A percentile compares a stretch with the other conserved stretches of the same genome.
Conservation (phyloP, 2,888 invertebrate species). For the Plemyria rubiginata region DNA sequence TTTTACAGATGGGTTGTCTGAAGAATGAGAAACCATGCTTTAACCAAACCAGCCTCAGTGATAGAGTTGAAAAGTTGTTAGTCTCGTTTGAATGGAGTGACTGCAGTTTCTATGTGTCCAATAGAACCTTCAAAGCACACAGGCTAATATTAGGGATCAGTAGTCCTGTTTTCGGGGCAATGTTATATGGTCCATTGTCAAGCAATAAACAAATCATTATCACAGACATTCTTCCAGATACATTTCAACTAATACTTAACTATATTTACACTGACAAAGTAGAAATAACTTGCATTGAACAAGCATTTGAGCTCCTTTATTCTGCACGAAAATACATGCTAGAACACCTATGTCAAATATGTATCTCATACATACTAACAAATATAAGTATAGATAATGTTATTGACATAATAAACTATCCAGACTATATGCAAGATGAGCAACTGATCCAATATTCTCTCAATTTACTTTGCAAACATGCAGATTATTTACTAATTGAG, state of each 20-base stretch:
- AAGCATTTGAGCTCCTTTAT: slow-evolving; percentile 87
- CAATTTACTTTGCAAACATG: slow-evolving; percentile 83
- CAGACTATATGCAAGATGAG: slow-evolving; percentile 84
- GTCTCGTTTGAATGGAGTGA: slow-evolving; percentile 84
- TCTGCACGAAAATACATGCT: slow-evolving; percentile 88
- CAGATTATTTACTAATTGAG: slow-evolving; percentile 80
- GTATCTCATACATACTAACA: slow-evolving; percentile 80
- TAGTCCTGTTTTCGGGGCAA: slow-evolving; percentile 88
- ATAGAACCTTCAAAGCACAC: slow-evolving; percentile 83
- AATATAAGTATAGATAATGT: slow-evolving; percentile 85
- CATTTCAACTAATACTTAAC: slow-evolving; percentile 85
- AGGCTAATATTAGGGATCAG: slow-evolving; percentile 86
- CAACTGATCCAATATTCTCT: slow-evolving; percentile 80
- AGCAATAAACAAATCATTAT: slow-evolving; percentile 77
- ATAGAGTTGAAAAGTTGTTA: slow-evolving; percentile 75
- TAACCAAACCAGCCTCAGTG: slow-evolving; percentile 68
- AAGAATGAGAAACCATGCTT: slow-evolving; percentile 54
- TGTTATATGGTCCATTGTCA: slow-evolving; percentile 87
- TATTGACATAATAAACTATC: slow-evolving; percentile 85
- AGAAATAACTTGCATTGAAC: slow-evolving; percentile 80
- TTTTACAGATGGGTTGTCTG: slow-evolving; percentile 73
- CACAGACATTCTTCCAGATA: slow-evolving; percentile 85
- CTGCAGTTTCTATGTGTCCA: slow-evolving; percentile 84
- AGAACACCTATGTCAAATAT: slow-evolving; percentile 78
- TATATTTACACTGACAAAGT: slow-evolving; percentile 87